These are phyloP conservation scores for Epizoanthus stellaris DNA, from an alignment of 92 coral and sea anemone genomes.

Conservation along the genomic window DNA sequence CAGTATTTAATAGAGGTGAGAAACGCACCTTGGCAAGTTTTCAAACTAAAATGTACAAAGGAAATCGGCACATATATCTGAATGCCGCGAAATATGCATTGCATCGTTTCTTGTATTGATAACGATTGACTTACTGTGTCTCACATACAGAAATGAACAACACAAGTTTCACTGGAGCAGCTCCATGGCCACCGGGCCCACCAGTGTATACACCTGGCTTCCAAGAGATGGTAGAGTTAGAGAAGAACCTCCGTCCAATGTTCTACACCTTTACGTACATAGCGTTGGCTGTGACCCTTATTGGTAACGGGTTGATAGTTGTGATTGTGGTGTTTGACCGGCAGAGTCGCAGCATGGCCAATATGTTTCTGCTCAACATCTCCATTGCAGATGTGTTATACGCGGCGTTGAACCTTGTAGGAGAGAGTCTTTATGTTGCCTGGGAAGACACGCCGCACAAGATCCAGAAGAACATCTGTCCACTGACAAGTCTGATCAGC, in stretches of 20 bases:
- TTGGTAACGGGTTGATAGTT: constrained; percentile 60
- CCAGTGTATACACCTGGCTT: no score
- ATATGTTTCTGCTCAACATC: constrained; percentile 61
- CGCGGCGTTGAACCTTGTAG: constrained; percentile 58
- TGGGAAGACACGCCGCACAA: constrained; percentile 4
- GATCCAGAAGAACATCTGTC: constrained; percentile 27
- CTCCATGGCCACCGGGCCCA: no score
- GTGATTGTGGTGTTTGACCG: constrained; percentile 52
- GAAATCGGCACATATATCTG: no score
- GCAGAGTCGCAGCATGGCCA: constrained; percentile 58
- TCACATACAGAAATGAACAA: no score
- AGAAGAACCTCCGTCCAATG: constrained; percentile 40
- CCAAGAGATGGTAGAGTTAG: no score
- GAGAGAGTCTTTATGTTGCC: constrained; percentile 29
- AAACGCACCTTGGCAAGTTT: no score
- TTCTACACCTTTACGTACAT: constrained; percentile 45
- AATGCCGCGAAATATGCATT: no score
- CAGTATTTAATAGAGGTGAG: no score
- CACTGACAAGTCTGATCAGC: constrained; percentile 36
- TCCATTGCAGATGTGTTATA: constrained; percentile 66
- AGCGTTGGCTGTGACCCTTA: constrained; percentile 48
- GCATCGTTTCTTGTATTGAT: no score
- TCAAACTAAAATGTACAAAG: no score
- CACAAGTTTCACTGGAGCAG: no score
- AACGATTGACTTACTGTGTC: no score